phyloP scores from a whole-genome alignment of 1,140 invertebrate genomes.

The Charaxes varanes region DNA sequence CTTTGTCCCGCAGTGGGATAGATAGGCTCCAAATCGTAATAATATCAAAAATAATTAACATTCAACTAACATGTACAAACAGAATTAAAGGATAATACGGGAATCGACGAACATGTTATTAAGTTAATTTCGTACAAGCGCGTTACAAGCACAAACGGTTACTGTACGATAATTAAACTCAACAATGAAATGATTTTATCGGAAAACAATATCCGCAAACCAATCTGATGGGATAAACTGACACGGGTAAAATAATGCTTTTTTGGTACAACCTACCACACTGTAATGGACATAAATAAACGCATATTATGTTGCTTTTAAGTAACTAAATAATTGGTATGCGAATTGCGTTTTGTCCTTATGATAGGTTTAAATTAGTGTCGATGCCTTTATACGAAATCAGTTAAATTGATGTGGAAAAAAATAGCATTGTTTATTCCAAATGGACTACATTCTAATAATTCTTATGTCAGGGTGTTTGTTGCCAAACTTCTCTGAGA shows the following conservation, averaged over 20 bases:
- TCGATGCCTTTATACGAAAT: too few species aligned
- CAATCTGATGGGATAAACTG: constrained; percentile 22
- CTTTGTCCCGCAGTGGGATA: too few species aligned
- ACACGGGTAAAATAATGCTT: constrained; percentile 15
- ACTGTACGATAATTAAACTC: constrained; percentile 34
- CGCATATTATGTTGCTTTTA: constrained; percentile 3
- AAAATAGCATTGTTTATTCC: too few species aligned
- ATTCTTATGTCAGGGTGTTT: too few species aligned
- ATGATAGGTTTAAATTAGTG: too few species aligned
- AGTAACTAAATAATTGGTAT: constrained; percentile 4
- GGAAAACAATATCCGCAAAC: constrained; percentile 28
- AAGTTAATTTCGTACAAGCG: constrained; percentile 24
- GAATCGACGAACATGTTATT: constrained; percentile 14
- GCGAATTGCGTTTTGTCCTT: too few species aligned
- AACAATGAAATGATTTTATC: constrained; percentile 33
- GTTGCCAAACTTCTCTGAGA: too few species aligned
- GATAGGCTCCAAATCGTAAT: too few species aligned
- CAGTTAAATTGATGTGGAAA: too few species aligned
- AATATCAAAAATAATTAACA: neutral
- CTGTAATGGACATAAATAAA: too few species aligned
- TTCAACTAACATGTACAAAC: neutral
- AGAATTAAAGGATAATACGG: constrained; percentile 1
- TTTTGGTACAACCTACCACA: too few species aligned
- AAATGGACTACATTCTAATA: too few species aligned
- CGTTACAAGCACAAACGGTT: constrained; percentile 22